Percentiles rank a stretch among this genome's conserved stretches.
Evolutionary conservation across 2,797 vertebrate genomes (phyloP).

Genomic region (Uromys caudimaculatus): DNA sequence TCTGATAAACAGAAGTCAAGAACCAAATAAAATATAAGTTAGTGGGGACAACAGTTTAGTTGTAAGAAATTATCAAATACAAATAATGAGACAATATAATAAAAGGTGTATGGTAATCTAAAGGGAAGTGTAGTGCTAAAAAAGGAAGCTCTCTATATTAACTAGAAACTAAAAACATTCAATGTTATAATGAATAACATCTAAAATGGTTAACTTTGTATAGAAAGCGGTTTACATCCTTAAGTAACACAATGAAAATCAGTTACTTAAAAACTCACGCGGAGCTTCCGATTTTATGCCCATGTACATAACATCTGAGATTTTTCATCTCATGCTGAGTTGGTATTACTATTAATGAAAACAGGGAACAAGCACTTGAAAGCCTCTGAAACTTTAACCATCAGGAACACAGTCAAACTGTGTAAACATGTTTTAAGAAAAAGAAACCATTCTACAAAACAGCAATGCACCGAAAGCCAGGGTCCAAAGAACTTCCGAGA

Average conservation of each 20-base stretch:
- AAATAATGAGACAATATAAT: slow-evolving; percentile 24
- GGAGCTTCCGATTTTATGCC: slow-evolving; percentile 7
- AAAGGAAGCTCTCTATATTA: slow-evolving; percentile 8
- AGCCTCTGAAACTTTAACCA: slow-evolving; percentile 14
- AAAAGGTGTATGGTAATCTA: slow-evolving; percentile 17
- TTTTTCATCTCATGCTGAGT: not conserved
- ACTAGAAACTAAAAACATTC: slow-evolving; percentile 50
- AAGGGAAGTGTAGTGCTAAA: slow-evolving; percentile 32
- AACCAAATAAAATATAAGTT: not conserved
- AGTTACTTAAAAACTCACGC: not conserved
- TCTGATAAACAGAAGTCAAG: slow-evolving; percentile 20
- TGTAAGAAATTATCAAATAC: slow-evolving; percentile 25
- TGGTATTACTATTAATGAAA: not conserved
- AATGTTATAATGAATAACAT: slow-evolving; percentile 25
- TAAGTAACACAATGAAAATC: not conserved
- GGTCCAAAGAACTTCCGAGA: not conserved
- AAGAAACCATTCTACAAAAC: slow-evolving; percentile 37
- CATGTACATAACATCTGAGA: not conserved
- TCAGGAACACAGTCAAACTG: slow-evolving; percentile 27
- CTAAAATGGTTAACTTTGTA: not conserved
- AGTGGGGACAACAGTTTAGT: slow-evolving; percentile 7
- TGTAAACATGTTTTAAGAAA: not conserved
- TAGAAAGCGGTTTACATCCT: not conserved
- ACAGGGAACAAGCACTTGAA: not conserved
- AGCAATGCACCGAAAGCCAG: not conserved